Evolutionary conservation across 2,113 vertebrate species (phyloP).

Genomic region (Sebastes fasciatus): DNA sequence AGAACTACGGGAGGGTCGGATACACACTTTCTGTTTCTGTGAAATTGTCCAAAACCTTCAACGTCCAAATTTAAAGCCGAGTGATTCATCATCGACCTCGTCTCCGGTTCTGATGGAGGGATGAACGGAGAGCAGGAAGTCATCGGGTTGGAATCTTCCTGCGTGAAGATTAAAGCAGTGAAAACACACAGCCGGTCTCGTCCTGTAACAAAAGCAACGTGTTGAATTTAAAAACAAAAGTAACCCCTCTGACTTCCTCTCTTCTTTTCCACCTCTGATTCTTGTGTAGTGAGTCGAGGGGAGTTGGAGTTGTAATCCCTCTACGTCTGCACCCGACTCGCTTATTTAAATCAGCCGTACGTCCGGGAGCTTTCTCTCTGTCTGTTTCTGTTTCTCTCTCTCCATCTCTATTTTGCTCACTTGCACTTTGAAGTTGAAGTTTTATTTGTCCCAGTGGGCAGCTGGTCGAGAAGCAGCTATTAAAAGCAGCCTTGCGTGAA

Average conservation of each 20-base stretch:
- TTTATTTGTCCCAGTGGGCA: constrained; percentile 48
- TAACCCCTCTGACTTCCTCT: no score
- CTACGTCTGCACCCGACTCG: not conserved
- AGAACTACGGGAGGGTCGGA: no score
- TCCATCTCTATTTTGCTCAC: constrained; percentile 17
- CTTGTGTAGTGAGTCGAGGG: not conserved
- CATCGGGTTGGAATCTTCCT: no score
- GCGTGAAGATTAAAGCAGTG: no score
- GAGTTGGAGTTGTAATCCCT: constrained; percentile 16
- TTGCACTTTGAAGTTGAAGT: constrained; percentile 25
- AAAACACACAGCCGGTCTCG: no score
- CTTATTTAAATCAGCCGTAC: constrained; percentile 22
- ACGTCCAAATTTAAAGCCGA: constrained; percentile 4
- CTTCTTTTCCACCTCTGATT: no score
- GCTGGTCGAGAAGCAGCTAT: constrained; percentile 41
- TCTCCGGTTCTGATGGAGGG: not conserved
- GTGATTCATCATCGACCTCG: constrained; percentile 25
- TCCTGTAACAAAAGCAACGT: no score
- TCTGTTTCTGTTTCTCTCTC: constrained; percentile 5
- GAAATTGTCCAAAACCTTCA: not conserved
- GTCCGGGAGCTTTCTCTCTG: not conserved
- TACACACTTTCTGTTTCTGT: no score
- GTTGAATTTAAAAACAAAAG: no score
- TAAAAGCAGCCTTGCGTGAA: constrained; percentile 57
- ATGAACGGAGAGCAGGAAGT: no score